phyloP scores from a whole-genome alignment of 2,113 vertebrate genomes.

The Globicephala melas region DNA sequence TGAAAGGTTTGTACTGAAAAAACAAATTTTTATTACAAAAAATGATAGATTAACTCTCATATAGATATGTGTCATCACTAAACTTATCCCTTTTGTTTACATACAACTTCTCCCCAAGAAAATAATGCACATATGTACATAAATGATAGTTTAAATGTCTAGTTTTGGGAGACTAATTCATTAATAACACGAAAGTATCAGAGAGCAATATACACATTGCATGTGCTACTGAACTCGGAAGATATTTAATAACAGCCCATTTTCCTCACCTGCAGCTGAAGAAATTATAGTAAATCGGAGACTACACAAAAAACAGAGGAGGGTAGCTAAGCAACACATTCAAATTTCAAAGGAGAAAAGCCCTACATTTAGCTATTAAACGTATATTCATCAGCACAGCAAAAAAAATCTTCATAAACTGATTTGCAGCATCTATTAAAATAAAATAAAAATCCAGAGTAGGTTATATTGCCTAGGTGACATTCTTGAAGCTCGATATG shows the following conservation, averaged over 20 bases:
- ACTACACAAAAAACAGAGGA: conserved; percentile 35
- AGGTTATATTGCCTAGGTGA: background rate
- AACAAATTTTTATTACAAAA: background rate
- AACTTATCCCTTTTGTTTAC: background rate
- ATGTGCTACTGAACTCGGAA: conserved; percentile 5
- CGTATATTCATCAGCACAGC: conserved; percentile 68
- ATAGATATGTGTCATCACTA: background rate
- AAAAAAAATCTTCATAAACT: conserved; percentile 56
- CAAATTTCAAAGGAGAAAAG: conserved; percentile 72
- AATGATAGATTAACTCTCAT: background rate
- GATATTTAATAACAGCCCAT: conserved; percentile 46
- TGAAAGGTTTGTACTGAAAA: background rate
- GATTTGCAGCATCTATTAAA: conserved; percentile 42
- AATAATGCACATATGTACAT: background rate
- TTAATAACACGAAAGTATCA: conserved; percentile 49
- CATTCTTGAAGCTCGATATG: background rate
- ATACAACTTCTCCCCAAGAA: background rate
- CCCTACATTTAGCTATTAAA: conserved; percentile 71
- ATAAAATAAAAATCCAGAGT: background rate
- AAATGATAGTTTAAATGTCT: conserved; percentile 12
- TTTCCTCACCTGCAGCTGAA: conserved; percentile 52
- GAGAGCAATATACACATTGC: background rate
- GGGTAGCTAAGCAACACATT: conserved; percentile 74
- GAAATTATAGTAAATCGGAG: conserved; percentile 67
- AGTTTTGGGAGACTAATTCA: conserved; percentile 17